These are phyloP conservation scores for Cheilosia vulpina DNA, from an alignment of 2,888 invertebrate species.

Conservation along the genomic window DNA sequence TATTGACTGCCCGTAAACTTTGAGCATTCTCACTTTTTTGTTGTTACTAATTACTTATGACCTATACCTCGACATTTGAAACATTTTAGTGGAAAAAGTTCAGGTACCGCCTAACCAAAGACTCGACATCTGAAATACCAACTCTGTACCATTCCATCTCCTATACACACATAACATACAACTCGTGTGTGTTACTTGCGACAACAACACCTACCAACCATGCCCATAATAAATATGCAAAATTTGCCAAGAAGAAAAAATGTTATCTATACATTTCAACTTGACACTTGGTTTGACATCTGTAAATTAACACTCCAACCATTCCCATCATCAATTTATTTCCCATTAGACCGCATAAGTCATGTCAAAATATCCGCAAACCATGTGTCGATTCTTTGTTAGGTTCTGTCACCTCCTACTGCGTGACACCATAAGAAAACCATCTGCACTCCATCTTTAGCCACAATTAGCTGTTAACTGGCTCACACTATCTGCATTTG, in stretches of 20 bases:
- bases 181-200: too few relatives aligned
- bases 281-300: constrained; percentile 50
- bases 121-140: too few relatives aligned
- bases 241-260: constrained; percentile 10
- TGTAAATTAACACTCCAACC: constrained; percentile 45
- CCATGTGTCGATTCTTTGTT: constrained; percentile 60
- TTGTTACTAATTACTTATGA: too few relatives aligned
- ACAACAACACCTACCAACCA: background rate
- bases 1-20: too few relatives aligned
- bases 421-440: constrained; percentile 25
- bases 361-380: constrained; percentile 71
- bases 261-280: constrained; percentile 43
- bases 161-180: too few relatives aligned
- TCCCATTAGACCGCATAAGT: constrained; percentile 58
- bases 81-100: too few relatives aligned
- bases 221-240: constrained; percentile 21
- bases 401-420: constrained; percentile 56
- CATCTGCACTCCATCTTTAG: constrained; percentile 55
- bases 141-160: too few relatives aligned
- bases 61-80: too few relatives aligned
- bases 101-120: too few relatives aligned
- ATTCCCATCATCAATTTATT: constrained; percentile 41
- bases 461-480: constrained; percentile 62
- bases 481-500: constrained; percentile 44
- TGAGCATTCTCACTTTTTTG: too few relatives aligned